Base-by-base conservation (phyloP, 2,797 vertebrate genomes). In the Rhinichthys osculus region DNA sequence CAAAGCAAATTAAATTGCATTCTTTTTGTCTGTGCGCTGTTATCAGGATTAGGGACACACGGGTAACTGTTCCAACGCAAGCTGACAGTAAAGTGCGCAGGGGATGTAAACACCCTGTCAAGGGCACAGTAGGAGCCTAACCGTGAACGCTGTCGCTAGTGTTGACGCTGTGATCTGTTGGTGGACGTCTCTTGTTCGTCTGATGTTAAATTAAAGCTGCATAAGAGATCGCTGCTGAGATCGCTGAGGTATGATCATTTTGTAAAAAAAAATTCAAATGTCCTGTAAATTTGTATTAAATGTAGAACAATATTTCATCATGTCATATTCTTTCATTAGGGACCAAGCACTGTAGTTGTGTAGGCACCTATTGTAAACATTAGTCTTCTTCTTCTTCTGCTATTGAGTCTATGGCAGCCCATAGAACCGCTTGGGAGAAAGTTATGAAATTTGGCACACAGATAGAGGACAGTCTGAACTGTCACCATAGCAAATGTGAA, bases 1-100 rank as follows among this genome's bases (percentile, higher is more conserved):
- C 21, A 87, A 74, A 69, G 40, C 70, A 82, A 83, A 88, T 90
- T 85, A 85, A 82, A 66, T 73, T 74, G 72, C 64, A 5, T 81
- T 87, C 57, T 44, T 67, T 33, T 87, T 38, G 9, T 38, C 79
- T 40, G 66, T 19, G 79, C 7, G 2, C 78, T 50, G 42, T 21
- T 38, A 6, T 69, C 5, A 17, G 50, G 5, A 50, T 50, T 14
- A 80, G 27, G 27, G 50, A 77, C 21, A 23, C 27, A 21, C 30
- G 14, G 40, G 50, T 50, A 21, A 35, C 30, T 21, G 59, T 57
- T 23, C 11, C 73, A 33, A 76, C 21, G 4, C 47, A 5, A 74
- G 47, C 47, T 52, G 27, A 38, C 74, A 38, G 74, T 54, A n/a
- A 59, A n/a, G 30, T 2, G 21, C 33, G 14, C 50, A 77, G 52